Evolutionary conservation across 2,113 vertebrate species (phyloP), one percentile per base, ranked within the genome.

Genomic region (Maccullochella peelii): DNA sequence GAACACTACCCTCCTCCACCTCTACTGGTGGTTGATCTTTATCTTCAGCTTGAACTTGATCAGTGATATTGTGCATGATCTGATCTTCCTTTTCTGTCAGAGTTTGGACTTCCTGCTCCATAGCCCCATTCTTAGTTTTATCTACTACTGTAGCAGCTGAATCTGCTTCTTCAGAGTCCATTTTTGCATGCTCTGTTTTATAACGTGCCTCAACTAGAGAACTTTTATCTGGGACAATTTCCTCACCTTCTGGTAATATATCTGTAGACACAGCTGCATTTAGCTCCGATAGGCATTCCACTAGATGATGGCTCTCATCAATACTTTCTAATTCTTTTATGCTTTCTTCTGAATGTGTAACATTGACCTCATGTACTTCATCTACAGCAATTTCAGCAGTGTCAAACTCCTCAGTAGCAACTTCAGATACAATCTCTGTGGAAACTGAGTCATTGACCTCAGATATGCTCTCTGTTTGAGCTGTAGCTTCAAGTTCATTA

Each of bases 341-440:
- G 6, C 14, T 73, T 38, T 74, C 38, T 52, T 81, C 71, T 68
- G 33, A 21, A 42, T 88, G 7, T 49, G n/a, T 65, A 66, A 72
- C 27, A 23, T 47, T 69, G 68, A 70, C 73, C 82, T 90, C 66
- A 85, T 86, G 69, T 12, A 86, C 75, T 81, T 80, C 79, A 79
- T 83, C 74, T 50, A 70, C 54, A 89, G 82, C 25, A 42, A 80
- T 42, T 62, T 84, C 80, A 74, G 82, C 88, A 62, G 42, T 71
- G 23, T 92, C 42, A 74, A 79, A 50, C 69, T 86, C 42, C 9
- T 85, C 83, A 23, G 42, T 57, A 1, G 52, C 49, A 65, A 33
- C 79, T 54, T 94, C 89, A 52, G 76, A 72, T 42, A 83, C 33
- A 21, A 74, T 50, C 73, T 94, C 92, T 65, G 78, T 92, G 10